phyloP scores from a whole-genome alignment of 2,113 vertebrate species.

The Oryctolagus cuniculus region mOryCun1.1 NC_091445.1:36537001-36537500 shows the following conservation, averaged over 20 bases:
- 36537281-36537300: not conserved
- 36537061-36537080: not conserved
- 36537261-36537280: not conserved
- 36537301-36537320: not conserved
- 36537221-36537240: too few species aligned
- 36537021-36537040: not conserved
- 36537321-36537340: not conserved
- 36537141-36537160: not conserved
- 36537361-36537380: not conserved
- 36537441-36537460: not conserved
- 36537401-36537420: not conserved
- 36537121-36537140: not conserved
- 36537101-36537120: not conserved
- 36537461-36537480: not conserved
- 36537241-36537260: not conserved
- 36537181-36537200: not conserved
- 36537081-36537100: not conserved
- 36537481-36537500: not conserved
- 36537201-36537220: slow-evolving; percentile 19
- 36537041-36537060: not conserved
- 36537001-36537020: not conserved
- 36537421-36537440: not conserved
- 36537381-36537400: not conserved
- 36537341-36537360: not conserved
- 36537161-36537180: not conserved